phyloP scores from a whole-genome alignment of 2,888 invertebrate species.

The Meliscaeva auricollis region DNA sequence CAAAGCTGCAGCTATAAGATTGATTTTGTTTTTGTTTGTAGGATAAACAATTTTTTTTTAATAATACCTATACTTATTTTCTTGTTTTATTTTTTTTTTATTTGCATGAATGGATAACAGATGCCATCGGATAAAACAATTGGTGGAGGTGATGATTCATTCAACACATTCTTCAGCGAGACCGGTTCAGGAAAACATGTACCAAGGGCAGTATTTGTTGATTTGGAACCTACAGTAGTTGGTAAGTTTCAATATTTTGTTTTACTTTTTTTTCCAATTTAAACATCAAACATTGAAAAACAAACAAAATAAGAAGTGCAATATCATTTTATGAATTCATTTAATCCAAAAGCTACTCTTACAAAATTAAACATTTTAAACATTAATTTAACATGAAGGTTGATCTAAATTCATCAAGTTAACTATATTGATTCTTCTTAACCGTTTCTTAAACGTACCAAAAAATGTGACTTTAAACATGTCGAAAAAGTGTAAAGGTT shows the following conservation, averaged over 20 bases:
- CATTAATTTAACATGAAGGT: no score
- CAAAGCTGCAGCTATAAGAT: not conserved
- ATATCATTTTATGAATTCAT: no score
- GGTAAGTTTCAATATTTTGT: constrained; percentile 85
- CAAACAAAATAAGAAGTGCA: not conserved
- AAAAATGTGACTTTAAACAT: no score
- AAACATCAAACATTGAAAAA: not conserved
- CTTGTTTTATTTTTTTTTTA: constrained; percentile 38
- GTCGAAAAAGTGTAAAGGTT: no score
- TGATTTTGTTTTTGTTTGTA: not conserved
- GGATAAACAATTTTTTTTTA: constrained; percentile 18
- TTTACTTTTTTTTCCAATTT: not conserved
- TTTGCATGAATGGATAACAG: constrained; percentile 75
- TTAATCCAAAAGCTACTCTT: no score
- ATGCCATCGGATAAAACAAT: constrained; percentile 93
- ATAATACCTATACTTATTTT: constrained; percentile 7
- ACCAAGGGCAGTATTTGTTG: constrained; percentile 94
- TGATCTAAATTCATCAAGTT: no score
- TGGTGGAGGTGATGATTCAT: constrained; percentile 90
- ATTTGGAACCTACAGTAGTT: constrained; percentile 96
- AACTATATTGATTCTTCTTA: no score
- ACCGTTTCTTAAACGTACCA: no score
- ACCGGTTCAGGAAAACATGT: constrained; percentile 92
- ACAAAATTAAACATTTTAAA: no score
- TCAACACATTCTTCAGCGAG: constrained; percentile 92